These are phyloP conservation scores for Numenius arquata DNA, from an alignment of 2,113 vertebrate species.

Conservation along the genomic window DNA sequence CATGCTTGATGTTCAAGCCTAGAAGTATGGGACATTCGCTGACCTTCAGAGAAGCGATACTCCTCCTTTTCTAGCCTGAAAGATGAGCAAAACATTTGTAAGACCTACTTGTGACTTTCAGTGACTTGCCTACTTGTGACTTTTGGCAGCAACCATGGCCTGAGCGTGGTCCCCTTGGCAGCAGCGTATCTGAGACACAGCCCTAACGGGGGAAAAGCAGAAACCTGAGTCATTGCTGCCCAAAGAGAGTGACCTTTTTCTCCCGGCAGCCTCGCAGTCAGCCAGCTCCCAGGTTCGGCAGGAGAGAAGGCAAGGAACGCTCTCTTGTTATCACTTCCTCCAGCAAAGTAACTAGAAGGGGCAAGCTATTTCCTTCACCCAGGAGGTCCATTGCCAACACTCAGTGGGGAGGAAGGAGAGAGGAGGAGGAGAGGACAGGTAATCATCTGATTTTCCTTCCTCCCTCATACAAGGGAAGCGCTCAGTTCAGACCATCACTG, in stretches of 20 bases:
- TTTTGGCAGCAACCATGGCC: neutral
- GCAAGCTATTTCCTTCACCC: neutral
- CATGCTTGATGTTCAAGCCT: neutral
- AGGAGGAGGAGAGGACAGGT: neutral
- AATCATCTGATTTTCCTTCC: neutral
- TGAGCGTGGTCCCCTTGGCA: fast-evolving
- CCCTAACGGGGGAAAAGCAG: fast-evolving
- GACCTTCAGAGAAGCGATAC: neutral
- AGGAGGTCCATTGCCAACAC: neutral
- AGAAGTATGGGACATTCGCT: neutral
- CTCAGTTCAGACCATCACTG: neutral
- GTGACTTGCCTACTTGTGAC: too few species aligned
- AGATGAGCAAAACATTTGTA: neutral
- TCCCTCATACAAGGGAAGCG: neutral
- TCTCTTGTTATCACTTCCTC: neutral
- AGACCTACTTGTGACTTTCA: too few species aligned
- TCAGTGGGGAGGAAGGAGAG: neutral
- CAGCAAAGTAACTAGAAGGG: neutral
- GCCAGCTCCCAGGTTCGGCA: neutral
- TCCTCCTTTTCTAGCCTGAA: neutral
- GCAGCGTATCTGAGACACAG: neutral
- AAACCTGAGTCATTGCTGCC: neutral
- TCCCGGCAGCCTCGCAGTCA: neutral
- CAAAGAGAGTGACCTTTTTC: neutral
- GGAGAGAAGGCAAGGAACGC: neutral